Evolutionary conservation across 2,888 invertebrate genomes (phyloP).

Genomic region (Andrena fulva): DNA sequence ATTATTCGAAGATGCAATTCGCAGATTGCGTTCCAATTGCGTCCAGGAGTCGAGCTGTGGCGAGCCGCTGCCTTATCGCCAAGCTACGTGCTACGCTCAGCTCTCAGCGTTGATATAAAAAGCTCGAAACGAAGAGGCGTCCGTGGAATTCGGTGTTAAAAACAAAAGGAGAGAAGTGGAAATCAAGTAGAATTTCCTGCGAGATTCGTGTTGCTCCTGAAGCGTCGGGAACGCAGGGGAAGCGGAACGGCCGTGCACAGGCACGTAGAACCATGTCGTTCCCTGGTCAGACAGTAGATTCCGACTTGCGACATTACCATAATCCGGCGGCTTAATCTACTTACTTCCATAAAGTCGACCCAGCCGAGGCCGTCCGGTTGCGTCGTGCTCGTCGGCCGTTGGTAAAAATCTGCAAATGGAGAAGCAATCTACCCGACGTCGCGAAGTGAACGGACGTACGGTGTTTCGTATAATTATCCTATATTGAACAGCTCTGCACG

Average conservation of each 20-base stretch:
- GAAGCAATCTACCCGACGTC: slow-evolving; percentile 15
- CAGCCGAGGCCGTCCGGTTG: slow-evolving; percentile 23
- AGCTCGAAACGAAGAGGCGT: too few species aligned
- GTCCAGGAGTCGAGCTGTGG: not conserved
- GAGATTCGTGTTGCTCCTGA: too few species aligned
- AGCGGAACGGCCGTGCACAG: not conserved
- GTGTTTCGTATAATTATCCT: slow-evolving; percentile 29
- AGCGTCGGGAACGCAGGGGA: not conserved
- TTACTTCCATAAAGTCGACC: slow-evolving; percentile 36
- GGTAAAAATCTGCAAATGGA: slow-evolving; percentile 20
- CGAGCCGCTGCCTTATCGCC: too few species aligned
- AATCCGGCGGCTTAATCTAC: slow-evolving; percentile 47
- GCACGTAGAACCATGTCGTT: slow-evolving; percentile 27
- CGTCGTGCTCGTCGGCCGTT: not conserved
- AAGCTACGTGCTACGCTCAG: too few species aligned
- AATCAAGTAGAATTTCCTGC: too few species aligned
- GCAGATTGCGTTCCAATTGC: slow-evolving; percentile 42
- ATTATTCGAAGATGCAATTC: slow-evolving; percentile 39
- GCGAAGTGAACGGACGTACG: slow-evolving; percentile 9
- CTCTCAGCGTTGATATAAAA: too few species aligned
- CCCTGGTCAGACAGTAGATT: slow-evolving; percentile 37
- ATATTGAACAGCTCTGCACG: not conserved
- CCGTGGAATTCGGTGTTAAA: too few species aligned
- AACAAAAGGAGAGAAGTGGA: too few species aligned
- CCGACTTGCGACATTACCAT: slow-evolving; percentile 36